Evolutionary conservation across 1,140 invertebrate species (phyloP).

Genomic region (Sminthurinus signatus): DNA sequence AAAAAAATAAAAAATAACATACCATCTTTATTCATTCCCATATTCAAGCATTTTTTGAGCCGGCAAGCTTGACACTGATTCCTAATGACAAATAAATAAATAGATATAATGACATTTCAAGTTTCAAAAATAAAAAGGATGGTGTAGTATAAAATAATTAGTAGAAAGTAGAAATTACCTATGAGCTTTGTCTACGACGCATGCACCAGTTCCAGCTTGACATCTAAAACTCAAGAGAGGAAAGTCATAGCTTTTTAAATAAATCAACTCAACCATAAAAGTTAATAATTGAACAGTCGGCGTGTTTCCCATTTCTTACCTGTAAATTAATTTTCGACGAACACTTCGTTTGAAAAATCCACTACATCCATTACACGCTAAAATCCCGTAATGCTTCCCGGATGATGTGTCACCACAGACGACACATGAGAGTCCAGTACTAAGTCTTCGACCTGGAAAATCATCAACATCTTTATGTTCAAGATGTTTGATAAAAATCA

Average conservation of each 20-base stretch:
- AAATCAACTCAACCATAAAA: neutral
- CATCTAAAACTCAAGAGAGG: conserved; percentile 71
- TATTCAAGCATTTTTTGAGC: conserved; percentile 93
- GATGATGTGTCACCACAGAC: conserved; percentile 95
- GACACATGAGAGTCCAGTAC: conserved; percentile 72
- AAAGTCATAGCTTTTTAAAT: too few relatives aligned
- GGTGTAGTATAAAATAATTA: too few relatives aligned
- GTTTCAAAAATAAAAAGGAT: too few relatives aligned
- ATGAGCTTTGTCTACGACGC: conserved; percentile 97
- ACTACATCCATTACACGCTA: conserved; percentile 98
- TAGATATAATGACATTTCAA: too few relatives aligned
- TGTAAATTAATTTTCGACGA: conserved; percentile 92
- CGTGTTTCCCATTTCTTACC: conserved; percentile 52
- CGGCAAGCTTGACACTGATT: conserved; percentile 98
- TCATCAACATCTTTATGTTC: too few relatives aligned
- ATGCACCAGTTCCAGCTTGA: conserved; percentile 90
- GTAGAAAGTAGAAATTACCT: too few relatives aligned
- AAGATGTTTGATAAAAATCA: too few relatives aligned
- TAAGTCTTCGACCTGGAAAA: conserved; percentile 31
- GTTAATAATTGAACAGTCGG: neutral
- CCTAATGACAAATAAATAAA: too few relatives aligned
- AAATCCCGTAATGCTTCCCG: conserved; percentile 96
- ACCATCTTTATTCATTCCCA: conserved; percentile 99
- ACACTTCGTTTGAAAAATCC: conserved; percentile 98
- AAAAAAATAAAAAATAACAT: conserved; percentile 47